Evolutionary conservation across 2,888 invertebrate genomes (phyloP).

Genomic region (Macaria notata): DNA sequence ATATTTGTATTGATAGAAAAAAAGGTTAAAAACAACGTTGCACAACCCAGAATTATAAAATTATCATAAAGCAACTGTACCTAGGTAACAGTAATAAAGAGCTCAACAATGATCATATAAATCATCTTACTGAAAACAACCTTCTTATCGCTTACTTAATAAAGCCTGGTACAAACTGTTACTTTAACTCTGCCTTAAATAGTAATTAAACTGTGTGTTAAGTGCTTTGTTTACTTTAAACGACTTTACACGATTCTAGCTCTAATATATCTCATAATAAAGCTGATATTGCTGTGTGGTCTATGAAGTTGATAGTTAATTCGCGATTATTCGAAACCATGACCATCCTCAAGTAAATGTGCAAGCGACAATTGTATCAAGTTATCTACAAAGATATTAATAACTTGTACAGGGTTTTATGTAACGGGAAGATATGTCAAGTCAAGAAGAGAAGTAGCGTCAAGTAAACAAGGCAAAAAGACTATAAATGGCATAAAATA

Average conservation of each 20-base stretch:
- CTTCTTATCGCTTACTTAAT: slow-evolving; percentile 3
- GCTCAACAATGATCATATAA: too few species aligned
- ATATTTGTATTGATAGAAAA: too few species aligned
- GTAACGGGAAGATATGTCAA: too few species aligned
- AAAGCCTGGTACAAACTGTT: neutral
- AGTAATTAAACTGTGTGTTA: neutral
- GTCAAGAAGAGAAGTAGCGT: too few species aligned
- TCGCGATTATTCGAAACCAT: slow-evolving; percentile 7
- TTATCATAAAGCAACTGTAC: too few species aligned
- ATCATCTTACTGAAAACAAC: slow-evolving; percentile 4
- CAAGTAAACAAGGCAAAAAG: too few species aligned
- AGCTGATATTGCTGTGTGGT: neutral
- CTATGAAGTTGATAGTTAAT: slow-evolving; percentile 2
- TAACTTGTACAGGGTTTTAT: too few species aligned
- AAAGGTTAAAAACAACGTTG: too few species aligned
- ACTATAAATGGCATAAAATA: too few species aligned
- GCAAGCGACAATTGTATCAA: slow-evolving; percentile 1
- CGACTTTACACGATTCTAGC: slow-evolving; percentile 1
- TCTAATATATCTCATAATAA: neutral
- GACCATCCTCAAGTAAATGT: slow-evolving; percentile 16
- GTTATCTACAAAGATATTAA: slow-evolving; percentile 3
- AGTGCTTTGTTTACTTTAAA: slow-evolving; percentile 8
- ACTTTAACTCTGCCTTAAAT: neutral
- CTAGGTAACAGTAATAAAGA: too few species aligned
- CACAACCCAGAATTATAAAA: too few species aligned